Conservation (phyloP, 2,113 vertebrate genomes). For the Xiphophorus maculatus region DNA sequence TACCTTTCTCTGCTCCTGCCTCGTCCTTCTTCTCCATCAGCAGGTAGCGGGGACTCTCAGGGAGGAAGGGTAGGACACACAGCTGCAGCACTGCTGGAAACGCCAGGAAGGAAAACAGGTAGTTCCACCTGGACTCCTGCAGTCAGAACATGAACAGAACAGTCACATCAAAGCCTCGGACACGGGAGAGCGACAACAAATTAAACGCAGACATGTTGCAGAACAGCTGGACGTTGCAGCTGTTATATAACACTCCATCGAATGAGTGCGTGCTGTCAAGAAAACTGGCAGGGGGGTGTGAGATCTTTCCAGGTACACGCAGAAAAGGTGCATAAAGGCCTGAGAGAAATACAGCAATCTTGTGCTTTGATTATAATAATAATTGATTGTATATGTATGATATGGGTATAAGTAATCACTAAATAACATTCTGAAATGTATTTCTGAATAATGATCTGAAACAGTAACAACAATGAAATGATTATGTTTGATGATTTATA, state of each 20-base stretch:
- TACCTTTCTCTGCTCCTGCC: conserved; percentile 87
- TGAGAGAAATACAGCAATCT: no score
- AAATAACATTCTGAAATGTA: no score
- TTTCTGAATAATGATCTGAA: no score
- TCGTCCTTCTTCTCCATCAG: conserved; percentile 88
- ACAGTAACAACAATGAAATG: no score
- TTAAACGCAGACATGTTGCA: background rate
- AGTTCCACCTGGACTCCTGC: conserved; percentile 89
- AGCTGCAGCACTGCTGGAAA: conserved; percentile 86
- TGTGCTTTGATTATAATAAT: no score
- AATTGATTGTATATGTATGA: no score
- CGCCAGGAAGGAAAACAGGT: conserved; percentile 85
- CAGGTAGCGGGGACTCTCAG: conserved; percentile 91
- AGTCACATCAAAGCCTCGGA: conserved; percentile 6
- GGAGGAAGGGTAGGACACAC: conserved; percentile 88
- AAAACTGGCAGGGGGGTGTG: no score
- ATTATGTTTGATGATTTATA: no score
- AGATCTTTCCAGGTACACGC: no score
- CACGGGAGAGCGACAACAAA: background rate
- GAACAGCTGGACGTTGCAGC: background rate
- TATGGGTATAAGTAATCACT: no score
- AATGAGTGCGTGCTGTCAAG: conserved; percentile 3
- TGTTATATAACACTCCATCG: background rate
- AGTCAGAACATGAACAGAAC: conserved; percentile 25
- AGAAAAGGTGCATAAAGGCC: no score